Evolutionary conservation across 2,113 vertebrate species (phyloP), one percentile per base, ranked within the genome.

Genomic region (Pachyramphus minor): DNA sequence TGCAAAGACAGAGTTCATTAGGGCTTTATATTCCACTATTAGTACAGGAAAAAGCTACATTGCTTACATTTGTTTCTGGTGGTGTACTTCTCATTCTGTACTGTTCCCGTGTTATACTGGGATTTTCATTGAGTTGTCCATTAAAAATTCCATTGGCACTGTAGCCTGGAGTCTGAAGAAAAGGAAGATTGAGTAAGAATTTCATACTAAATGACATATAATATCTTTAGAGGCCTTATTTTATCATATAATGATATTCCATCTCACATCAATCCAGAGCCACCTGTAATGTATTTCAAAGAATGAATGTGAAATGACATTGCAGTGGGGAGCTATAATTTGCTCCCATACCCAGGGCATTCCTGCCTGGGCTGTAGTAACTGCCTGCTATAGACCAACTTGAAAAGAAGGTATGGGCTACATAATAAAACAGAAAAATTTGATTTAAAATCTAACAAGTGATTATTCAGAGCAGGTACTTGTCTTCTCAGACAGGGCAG

Each of bases 171-270:
- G 87, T 80, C 67, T 90, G 78, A 83, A 53, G 86, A 89, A 86
- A 95, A 78, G 27, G n/a, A 92, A 97, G 85, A 50, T 21, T 73
- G 89, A 91, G 87, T 96, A 89, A 93, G 50, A 85, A 79, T 93
- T 96, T 84, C 87, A 90, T 96, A 93, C 76, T 92, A 75, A 93
- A 92, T 85, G 84, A 63, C 82, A 58, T 68, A 90, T 72, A 93
- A 84, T 96, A 90, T 88, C 73, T 91, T 91, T 74, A 85, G 35
- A 88, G 59, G 44, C 47, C 77, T 90, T 93, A 91, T 90, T 93
- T 95, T 96, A 84, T 58, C 92, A 55, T 79, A 71, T 74, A 89
- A 95, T 90, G 72, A 91, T 95, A 93, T 89, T 94, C 53, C 83
- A 88, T 76, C 92, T 35, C 66, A 75, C 45, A 87, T 91, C 72